These are phyloP conservation scores for Cryptoblepharus egeriae DNA, from an alignment of 2,797 vertebrate genomes.

Conservation along the genomic window DNA sequence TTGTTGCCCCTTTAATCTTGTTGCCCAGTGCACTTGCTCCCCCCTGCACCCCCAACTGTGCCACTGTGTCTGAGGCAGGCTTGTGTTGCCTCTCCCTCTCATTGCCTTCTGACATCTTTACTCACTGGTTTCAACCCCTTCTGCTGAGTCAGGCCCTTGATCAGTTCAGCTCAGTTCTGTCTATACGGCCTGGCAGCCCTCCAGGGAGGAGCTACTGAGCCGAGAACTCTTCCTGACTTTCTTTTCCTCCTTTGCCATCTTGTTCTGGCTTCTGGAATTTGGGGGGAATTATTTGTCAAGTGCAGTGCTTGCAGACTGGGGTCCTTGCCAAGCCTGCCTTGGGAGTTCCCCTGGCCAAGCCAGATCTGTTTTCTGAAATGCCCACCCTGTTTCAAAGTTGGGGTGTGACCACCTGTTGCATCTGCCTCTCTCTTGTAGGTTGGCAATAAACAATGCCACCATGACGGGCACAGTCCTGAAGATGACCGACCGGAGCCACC, in stretches of 20 bases:
- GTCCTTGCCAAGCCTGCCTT: background rate
- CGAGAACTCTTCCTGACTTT: too few relatives aligned
- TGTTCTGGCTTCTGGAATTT: rapidly evolving
- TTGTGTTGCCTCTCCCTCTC: background rate
- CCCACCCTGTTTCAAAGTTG: rapidly evolving
- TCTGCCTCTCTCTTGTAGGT: slow-evolving; percentile 72
- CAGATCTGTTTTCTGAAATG: rapidly evolving
- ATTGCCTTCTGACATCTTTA: background rate
- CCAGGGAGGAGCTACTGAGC: background rate
- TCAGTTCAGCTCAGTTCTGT: too few relatives aligned
- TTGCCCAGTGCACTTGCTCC: too few relatives aligned
- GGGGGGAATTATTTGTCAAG: background rate
- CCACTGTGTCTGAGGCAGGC: background rate
- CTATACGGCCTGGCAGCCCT: too few relatives aligned
- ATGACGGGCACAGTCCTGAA: slow-evolving; percentile 91
- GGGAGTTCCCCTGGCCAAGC: too few relatives aligned
- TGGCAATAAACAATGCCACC: slow-evolving; percentile 92
- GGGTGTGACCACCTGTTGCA: background rate
- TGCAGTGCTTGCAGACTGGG: too few relatives aligned
- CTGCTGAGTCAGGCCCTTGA: too few relatives aligned
- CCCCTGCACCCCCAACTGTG: too few relatives aligned
- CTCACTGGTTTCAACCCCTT: too few relatives aligned
- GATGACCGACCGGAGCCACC: slow-evolving; percentile 93
- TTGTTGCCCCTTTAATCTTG: too few relatives aligned
- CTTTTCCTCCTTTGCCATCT: background rate